Conservation (phyloP, 2,113 vertebrate genomes). For the Ptychochromis oligacanthus region DNA sequence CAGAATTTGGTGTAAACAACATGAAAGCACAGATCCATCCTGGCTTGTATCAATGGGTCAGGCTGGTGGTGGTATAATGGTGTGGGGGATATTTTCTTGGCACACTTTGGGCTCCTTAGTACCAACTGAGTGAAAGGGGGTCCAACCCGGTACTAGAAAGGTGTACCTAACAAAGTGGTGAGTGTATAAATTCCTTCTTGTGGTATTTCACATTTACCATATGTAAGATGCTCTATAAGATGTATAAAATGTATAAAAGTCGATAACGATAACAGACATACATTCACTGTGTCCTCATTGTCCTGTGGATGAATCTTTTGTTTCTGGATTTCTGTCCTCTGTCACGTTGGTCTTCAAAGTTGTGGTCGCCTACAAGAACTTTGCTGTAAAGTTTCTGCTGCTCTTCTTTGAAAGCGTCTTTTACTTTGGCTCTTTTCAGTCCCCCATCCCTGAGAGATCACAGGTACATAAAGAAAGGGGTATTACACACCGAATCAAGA, state of each 20-base stretch:
- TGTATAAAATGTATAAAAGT: too few species aligned
- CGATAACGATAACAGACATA: not conserved
- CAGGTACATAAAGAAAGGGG: not conserved
- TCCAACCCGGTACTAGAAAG: not conserved
- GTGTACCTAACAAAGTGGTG: not conserved
- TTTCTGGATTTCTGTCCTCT: conserved; percentile 17
- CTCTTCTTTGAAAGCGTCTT: conserved; percentile 89
- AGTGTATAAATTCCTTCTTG: not conserved
- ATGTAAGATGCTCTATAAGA: not conserved
- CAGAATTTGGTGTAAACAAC: not conserved
- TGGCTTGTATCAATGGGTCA: not conserved
- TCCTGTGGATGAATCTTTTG: conserved; percentile 45
- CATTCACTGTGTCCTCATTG: conserved; percentile 16
- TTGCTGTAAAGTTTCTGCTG: conserved; percentile 95
- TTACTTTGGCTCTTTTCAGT: conserved; percentile 92
- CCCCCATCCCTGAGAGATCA: conserved; percentile 87
- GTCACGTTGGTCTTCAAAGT: conserved; percentile 82
- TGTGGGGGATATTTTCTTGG: not conserved
- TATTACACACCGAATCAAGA: not conserved
- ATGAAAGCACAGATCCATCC: not conserved
- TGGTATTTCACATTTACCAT: not conserved
- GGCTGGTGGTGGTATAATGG: not conserved
- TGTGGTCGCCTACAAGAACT: conserved; percentile 85
- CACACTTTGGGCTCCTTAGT: not conserved
- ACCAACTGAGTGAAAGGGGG: not conserved